These are phyloP conservation scores for Periplaneta americana DNA, from an alignment of 1,140 invertebrate genomes.

Conservation along the genomic window DNA sequence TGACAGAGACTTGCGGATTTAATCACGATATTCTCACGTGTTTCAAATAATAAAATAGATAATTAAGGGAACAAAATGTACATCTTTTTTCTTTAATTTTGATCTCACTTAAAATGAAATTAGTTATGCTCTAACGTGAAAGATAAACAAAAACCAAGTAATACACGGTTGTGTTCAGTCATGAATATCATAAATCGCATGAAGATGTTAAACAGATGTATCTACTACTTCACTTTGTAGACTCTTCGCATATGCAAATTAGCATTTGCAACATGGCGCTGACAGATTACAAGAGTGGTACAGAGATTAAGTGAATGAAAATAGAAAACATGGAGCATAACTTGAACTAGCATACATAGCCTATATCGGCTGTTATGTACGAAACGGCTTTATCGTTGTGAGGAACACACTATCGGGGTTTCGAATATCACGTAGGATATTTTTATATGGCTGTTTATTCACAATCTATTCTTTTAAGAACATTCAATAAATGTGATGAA, in stretches of 20 bases:
- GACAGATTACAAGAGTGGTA: too few relatives aligned
- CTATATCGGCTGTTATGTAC: too few relatives aligned
- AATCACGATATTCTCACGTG: not conserved
- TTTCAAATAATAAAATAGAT: not conserved
- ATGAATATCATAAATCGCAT: not conserved
- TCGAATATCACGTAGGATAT: too few relatives aligned
- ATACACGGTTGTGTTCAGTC: not conserved
- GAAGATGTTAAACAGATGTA: not conserved
- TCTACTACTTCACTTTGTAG: not conserved
- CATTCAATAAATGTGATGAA: too few relatives aligned
- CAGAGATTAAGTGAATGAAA: too few relatives aligned
- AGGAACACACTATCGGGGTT: too few relatives aligned
- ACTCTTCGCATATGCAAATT: not conserved
- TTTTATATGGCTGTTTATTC: too few relatives aligned
- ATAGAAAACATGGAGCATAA: too few relatives aligned
- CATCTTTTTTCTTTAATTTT: not conserved
- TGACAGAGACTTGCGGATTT: not conserved
- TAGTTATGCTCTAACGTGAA: not conserved
- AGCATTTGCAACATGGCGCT: not conserved
- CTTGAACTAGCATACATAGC: too few relatives aligned
- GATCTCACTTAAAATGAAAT: not conserved
- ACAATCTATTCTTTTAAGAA: too few relatives aligned
- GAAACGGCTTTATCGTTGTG: too few relatives aligned
- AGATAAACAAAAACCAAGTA: not conserved
- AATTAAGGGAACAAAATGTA: not conserved